Conservation (phyloP, 2,113 vertebrate genomes). For the Pluvialis apricaria region DNA sequence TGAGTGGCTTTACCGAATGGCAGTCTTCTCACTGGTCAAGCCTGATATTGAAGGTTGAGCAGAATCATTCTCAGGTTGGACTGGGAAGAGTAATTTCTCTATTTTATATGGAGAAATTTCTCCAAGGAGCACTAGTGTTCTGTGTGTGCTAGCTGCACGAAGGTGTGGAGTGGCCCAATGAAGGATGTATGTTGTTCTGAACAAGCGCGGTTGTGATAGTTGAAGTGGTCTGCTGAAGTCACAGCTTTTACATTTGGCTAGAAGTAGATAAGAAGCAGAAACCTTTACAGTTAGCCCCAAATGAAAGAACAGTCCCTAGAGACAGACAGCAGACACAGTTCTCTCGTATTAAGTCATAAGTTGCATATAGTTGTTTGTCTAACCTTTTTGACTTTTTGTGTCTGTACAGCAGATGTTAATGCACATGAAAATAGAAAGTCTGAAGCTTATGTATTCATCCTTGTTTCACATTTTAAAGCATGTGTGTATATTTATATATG, state of each 20-base stretch:
- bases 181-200: background rate
- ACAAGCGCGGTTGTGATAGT: accelerated
- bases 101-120: background rate
- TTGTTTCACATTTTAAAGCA: background rate
- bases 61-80: background rate
- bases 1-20: background rate
- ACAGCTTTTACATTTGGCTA: background rate
- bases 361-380: conserved; percentile 11
- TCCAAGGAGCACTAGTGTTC: background rate
- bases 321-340: background rate
- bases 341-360: background rate
- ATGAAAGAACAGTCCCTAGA: background rate
- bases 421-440: conserved; percentile 46
- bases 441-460: background rate
- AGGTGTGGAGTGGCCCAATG: accelerated
- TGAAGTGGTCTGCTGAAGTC: background rate
- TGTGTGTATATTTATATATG: background rate
- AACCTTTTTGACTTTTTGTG: background rate
- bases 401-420: background rate
- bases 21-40: background rate
- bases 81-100: background rate
- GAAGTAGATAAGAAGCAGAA: background rate
- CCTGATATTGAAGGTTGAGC: background rate
- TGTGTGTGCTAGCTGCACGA: accelerated
- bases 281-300: background rate